Conservation (phyloP, 2,888 invertebrate genomes). For the Conops quadrifasciatus region DNA sequence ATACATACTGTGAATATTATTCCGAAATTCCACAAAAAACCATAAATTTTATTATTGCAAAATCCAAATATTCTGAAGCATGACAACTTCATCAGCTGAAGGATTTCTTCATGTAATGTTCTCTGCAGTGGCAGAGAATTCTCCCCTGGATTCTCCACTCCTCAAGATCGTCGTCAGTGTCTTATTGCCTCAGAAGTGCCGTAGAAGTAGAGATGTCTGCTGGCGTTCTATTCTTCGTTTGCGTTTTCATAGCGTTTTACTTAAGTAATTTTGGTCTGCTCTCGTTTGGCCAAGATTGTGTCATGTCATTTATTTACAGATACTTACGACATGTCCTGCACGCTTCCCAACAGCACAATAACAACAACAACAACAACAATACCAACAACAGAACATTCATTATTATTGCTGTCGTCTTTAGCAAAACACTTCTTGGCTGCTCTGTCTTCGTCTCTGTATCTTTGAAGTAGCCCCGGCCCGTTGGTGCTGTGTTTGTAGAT, state of each 20-base stretch:
- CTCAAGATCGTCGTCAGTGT: too few species aligned
- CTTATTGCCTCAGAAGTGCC: too few species aligned
- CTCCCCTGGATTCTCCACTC: too few species aligned
- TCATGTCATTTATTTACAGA: conserved; percentile 15
- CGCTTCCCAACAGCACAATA: neutral
- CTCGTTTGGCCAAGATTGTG: conserved; percentile 6
- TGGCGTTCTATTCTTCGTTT: neutral
- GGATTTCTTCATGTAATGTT: neutral
- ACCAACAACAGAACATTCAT: neutral
- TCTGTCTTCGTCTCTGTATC: neutral
- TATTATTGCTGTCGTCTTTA: conserved; percentile 14
- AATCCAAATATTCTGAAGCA: conserved; percentile 10
- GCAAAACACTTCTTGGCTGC: neutral
- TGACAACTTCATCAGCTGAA: conserved; percentile 27
- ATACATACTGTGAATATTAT: too few species aligned
- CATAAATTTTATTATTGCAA: conserved; percentile 23
- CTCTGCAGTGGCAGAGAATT: neutral
- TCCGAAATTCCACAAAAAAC: conserved; percentile 12
- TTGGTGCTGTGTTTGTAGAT: neutral
- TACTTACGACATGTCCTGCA: conserved; percentile 30
- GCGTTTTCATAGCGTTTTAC: conserved; percentile 2
- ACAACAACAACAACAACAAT: neutral
- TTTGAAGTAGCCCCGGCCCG: neutral
- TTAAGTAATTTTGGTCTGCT: conserved; percentile 16
- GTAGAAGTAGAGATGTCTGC: too few species aligned